Percentiles rank a stretch among this genome's conserved stretches.
Evolutionary conservation across 2,113 vertebrate species (phyloP).

Genomic region (Motacilla tschutschensis): DNA sequence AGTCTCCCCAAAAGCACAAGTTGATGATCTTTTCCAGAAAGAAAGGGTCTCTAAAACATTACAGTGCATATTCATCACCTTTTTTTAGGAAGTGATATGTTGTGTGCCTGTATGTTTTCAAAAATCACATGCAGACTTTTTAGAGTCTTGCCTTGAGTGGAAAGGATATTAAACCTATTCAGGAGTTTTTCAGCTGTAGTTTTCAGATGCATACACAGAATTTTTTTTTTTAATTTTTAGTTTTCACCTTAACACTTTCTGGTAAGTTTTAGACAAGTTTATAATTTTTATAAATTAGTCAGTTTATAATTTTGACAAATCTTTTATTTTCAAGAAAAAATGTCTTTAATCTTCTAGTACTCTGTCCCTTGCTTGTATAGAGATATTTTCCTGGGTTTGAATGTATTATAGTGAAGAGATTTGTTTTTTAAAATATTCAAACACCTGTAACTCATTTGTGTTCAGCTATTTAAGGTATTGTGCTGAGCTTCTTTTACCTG

Average conservation of each 20-base stretch:
- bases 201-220: neutral
- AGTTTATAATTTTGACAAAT: neutral
- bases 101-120: neutral
- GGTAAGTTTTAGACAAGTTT: neutral
- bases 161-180: neutral
- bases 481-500: slow-evolving; percentile 1
- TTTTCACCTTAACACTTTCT: neutral
- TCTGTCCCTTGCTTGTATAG: neutral
- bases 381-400: slow-evolving; percentile 1
- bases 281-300: no score
- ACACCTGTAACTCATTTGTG: neutral
- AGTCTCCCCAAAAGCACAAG: neutral
- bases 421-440: neutral
- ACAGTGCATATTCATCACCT: neutral
- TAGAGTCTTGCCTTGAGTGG: neutral
- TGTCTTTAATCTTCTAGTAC: neutral
- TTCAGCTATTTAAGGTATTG: neutral
- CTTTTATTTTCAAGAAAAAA: neutral
- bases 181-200: neutral
- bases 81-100: neutral
- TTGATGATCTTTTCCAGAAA: neutral
- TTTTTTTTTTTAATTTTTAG: neutral
- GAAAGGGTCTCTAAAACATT: neutral
- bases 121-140: neutral
- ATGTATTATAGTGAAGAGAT: neutral